phyloP scores from a whole-genome alignment of 1,140 invertebrate species.

The Rhagoletis zephyria region DNA sequence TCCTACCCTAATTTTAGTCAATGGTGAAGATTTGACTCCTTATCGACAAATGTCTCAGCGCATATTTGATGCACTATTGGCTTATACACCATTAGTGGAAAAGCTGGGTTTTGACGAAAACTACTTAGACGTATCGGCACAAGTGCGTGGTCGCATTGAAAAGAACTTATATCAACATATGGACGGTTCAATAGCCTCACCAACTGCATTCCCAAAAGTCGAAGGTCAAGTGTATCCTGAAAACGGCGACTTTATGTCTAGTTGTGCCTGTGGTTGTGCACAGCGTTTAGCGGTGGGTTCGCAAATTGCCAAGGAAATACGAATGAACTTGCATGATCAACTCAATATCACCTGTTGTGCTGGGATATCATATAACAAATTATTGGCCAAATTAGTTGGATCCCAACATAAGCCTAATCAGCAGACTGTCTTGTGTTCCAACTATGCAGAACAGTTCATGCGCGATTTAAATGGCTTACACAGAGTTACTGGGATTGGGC shows the following conservation, averaged over 20 bases:
- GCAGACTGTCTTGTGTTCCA: slow-evolving; percentile 84
- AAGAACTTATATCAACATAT: slow-evolving; percentile 30
- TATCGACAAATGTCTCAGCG: slow-evolving; percentile 82
- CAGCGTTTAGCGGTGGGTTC: slow-evolving; percentile 79
- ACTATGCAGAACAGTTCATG: slow-evolving; percentile 78
- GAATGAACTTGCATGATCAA: slow-evolving; percentile 78
- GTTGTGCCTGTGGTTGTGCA: slow-evolving; percentile 82
- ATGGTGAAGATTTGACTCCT: slow-evolving; percentile 83
- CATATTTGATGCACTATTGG: slow-evolving; percentile 79
- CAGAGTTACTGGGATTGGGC: slow-evolving; percentile 82
- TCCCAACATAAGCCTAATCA: slow-evolving; percentile 84
- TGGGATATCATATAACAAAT: slow-evolving; percentile 87
- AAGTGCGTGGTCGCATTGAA: slow-evolving; percentile 75
- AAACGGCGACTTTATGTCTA: slow-evolving; percentile 72
- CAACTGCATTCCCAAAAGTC: slow-evolving; percentile 64
- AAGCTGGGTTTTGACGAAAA: slow-evolving; percentile 87
- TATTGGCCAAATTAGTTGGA: slow-evolving; percentile 85
- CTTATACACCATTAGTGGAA: slow-evolving; percentile 81
- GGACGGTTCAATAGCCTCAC: neutral
- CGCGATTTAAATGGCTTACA: slow-evolving; percentile 76
- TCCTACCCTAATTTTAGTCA: slow-evolving; percentile 80
- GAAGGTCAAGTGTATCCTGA: slow-evolving; percentile 77
- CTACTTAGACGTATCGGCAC: slow-evolving; percentile 82
- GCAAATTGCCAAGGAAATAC: slow-evolving; percentile 81
- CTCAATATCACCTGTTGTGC: slow-evolving; percentile 85